A percentile compares a stretch with the other conserved stretches of the same genome.
Conservation (phyloP, 2,113 vertebrate species). For the Mesembrinibis cayennensis region DNA sequence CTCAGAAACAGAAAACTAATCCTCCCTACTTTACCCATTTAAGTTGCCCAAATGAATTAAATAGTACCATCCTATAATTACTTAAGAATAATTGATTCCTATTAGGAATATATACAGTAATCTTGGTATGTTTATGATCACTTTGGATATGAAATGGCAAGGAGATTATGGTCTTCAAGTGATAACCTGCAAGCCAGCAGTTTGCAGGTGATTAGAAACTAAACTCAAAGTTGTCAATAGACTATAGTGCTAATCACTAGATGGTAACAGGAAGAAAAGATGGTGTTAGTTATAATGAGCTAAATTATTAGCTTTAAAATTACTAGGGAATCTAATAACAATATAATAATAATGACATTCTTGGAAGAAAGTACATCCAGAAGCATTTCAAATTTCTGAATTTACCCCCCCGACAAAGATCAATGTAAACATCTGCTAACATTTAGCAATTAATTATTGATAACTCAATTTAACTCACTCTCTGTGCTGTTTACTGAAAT, state of each 20-base stretch:
- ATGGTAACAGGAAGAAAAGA: not conserved
- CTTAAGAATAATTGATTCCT: not conserved
- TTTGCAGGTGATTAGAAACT: not conserved
- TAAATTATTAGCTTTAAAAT: not conserved
- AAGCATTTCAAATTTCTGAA: not conserved
- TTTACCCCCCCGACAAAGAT: not conserved
- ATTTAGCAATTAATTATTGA: conserved; percentile 59
- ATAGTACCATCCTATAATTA: not conserved
- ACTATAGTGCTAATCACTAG: not conserved
- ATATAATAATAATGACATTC: not conserved
- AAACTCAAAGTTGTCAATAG: not conserved
- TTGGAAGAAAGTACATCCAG: not conserved
- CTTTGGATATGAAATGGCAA: not conserved
- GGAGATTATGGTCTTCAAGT: not conserved
- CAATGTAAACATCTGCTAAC: conserved; percentile 7
- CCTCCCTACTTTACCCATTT: not conserved
- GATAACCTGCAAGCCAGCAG: not conserved
- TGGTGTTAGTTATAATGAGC: not conserved
- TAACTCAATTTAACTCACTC: conserved; percentile 42
- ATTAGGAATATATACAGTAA: not conserved
- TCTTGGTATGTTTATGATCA: not conserved
- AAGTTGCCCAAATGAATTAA: not conserved
- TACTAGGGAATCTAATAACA: not conserved
- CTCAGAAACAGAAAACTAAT: not conserved
- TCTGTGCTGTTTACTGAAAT: conserved; percentile 46